A percentile compares a stretch with the other conserved stretches of the same genome.
phyloP scores from a whole-genome alignment of 2,888 invertebrate genomes.

The Zele albiditarsus region DNA sequence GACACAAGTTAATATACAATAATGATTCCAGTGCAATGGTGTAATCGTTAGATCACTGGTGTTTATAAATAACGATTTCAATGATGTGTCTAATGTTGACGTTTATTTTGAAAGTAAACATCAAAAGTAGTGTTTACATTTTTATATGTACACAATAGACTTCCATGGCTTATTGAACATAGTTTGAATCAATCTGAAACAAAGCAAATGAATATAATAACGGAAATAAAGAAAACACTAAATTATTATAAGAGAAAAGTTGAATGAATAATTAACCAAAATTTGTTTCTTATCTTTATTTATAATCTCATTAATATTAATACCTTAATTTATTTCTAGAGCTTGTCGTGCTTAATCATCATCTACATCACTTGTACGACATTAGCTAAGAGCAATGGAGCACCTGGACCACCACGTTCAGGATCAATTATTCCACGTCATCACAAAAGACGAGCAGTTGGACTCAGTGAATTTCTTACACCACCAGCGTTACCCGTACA shows the following conservation, averaged over 20 bases:
- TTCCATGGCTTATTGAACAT: not conserved
- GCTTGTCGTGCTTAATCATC: slow-evolving; percentile 52
- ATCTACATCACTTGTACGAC: slow-evolving; percentile 44
- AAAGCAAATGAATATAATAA: not conserved
- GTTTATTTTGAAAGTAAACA: not conserved
- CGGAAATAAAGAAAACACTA: not conserved
- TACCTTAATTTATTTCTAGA: slow-evolving; percentile 33
- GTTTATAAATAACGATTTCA: not conserved
- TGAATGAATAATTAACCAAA: slow-evolving; percentile 10
- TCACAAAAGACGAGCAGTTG: slow-evolving; percentile 54
- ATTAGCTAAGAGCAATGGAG: slow-evolving; percentile 53
- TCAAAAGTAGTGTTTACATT: not conserved
- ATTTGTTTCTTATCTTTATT: not conserved
- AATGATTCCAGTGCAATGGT: no score
- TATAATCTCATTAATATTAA: no score
- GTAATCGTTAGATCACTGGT: no score
- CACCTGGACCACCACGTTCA: slow-evolving; percentile 48
- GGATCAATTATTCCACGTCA: slow-evolving; percentile 48
- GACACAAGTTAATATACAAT: no score
- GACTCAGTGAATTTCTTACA: slow-evolving; percentile 63
- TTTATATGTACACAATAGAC: not conserved
- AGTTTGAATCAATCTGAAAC: not conserved
- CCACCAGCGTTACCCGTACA: slow-evolving; percentile 60
- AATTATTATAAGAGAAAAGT: not conserved
- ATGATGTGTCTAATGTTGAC: not conserved